Conservation (phyloP, 2,888 invertebrate species). For the Aethes cnicana region DNA sequence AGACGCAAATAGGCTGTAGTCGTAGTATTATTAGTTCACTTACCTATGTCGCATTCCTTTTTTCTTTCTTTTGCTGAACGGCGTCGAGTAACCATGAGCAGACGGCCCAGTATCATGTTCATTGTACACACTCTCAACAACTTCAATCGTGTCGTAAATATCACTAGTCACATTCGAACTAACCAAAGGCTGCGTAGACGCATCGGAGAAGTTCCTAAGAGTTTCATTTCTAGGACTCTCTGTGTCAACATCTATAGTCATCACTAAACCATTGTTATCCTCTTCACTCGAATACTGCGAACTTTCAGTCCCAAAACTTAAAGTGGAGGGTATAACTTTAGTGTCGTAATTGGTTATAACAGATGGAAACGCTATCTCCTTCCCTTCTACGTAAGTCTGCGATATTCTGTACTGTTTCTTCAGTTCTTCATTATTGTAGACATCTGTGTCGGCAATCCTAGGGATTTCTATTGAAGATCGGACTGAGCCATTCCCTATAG, state of each 20-base stretch:
- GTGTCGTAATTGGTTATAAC: conserved; percentile 47
- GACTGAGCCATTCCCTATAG: conserved; percentile 63
- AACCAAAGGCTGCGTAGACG: conserved; percentile 54
- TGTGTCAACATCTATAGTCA: conserved; percentile 68
- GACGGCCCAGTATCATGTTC: conserved; percentile 47
- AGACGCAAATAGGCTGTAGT: too few relatives aligned
- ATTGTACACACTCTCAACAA: conserved; percentile 49
- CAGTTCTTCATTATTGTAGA: conserved; percentile 70
- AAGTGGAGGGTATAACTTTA: conserved; percentile 39
- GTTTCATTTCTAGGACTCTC: conserved; percentile 51
- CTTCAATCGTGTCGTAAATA: conserved; percentile 64
- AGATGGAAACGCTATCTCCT: conserved; percentile 63
- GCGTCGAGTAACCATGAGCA: conserved; percentile 55
- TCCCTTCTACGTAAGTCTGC: conserved; percentile 73
- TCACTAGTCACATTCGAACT: conserved; percentile 45
- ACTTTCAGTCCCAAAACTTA: conserved; percentile 46
- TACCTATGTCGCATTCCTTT: conserved; percentile 56
- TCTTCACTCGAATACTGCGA: conserved; percentile 67
- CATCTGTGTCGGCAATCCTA: conserved; percentile 63
- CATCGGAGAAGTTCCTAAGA: conserved; percentile 53
- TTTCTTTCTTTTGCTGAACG: conserved; percentile 60
- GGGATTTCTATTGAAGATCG: conserved; percentile 72
- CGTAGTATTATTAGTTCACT: too few relatives aligned
- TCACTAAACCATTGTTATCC: conserved; percentile 63
- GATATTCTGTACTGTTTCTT: conserved; percentile 73